These are phyloP conservation scores for Paratrypauchen microcephalus DNA, from an alignment of 2,797 vertebrate genomes.

Conservation along the genomic window DNA sequence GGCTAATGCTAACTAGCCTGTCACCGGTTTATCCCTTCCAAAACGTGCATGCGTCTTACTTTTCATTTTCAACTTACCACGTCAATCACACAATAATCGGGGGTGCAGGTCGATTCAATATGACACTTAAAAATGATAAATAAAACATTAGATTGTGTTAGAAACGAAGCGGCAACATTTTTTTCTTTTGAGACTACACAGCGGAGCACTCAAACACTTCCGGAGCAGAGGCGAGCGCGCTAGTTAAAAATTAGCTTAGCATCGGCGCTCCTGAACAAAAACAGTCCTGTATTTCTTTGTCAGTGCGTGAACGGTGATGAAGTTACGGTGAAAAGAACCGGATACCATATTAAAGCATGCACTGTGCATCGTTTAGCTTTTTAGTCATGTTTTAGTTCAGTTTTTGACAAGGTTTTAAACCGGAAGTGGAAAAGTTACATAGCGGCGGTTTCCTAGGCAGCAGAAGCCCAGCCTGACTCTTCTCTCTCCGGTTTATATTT, in stretches of 20 bases:
- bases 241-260: slow-evolving; percentile 22
- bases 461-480: slow-evolving; percentile 8
- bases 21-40: neutral
- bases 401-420: neutral
- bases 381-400: neutral
- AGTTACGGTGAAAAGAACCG: rapidly evolving
- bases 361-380: rapidly evolving
- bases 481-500: slow-evolving; percentile 1
- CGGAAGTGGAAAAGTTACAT: neutral
- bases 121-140: neutral
- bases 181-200: slow-evolving; percentile 20
- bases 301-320: neutral
- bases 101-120: slow-evolving; percentile 4
- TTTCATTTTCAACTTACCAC: slow-evolving; percentile 32
- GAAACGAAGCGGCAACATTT: slow-evolving; percentile 11
- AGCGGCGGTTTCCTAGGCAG: slow-evolving; percentile 74
- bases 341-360: neutral
- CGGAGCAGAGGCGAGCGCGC: slow-evolving; percentile 57
- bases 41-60: neutral
- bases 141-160: slow-evolving; percentile 7
- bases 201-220: slow-evolving; percentile 39
- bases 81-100: slow-evolving; percentile 15
- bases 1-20: slow-evolving; percentile 46
- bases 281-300: neutral
- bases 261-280: neutral